Base-by-base conservation (phyloP, 1,140 invertebrate genomes). In the Onthophagus taurus region DNA sequence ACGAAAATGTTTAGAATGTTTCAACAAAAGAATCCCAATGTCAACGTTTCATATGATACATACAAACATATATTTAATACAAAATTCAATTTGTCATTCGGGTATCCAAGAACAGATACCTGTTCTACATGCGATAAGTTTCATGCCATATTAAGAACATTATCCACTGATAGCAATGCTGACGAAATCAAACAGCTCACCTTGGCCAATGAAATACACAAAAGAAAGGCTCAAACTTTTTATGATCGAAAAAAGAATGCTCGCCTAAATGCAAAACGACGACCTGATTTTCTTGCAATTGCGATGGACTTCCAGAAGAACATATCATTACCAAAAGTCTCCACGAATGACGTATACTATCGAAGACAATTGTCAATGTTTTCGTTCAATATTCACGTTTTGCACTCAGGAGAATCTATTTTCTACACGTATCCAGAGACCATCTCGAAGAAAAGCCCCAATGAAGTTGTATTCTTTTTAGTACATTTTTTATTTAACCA, bases 211-310 rank as follows among this genome's bases (percentile, higher is more conserved):
- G 14, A 49, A 9, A 4, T 49, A 24, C 38, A 55, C 29, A 43
- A 41, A 44, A 38, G n/a, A 20, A 51, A 47, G 37, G 49, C 53
- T 38, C 11, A 51, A 31, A 34, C 18, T 33, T 55, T 53, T 47
- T 54, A 55, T 21, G 45, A 29, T 19, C 43, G 45, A 38, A 58
- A 56, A 42, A 31, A 35, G 26, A 16, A 42, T 12, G 50, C 35
- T n/a, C n/a, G n/a, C n/a, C n/a, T n/a, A n/a, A n/a, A n/a, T n/a
- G n/a, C n/a, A n/a, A n/a, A n/a, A n/a, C n/a, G n/a, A n/a, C n/a
- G n/a, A n/a, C n/a, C n/a, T n/a, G n/a, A n/a, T n/a, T n/a, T n/a
- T n/a, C n/a, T n/a, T n/a, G n/a, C n/a, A n/a, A n/a, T n/a, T n/a
- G n/a, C n/a, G n/a, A n/a, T n/a, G n/a, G n/a, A n/a, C n/a, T n/a